A percentile compares a stretch with the other conserved stretches of the same genome.
phyloP scores from a whole-genome alignment of 1,140 invertebrate genomes.

The Elymnias hypermnestra region DNA sequence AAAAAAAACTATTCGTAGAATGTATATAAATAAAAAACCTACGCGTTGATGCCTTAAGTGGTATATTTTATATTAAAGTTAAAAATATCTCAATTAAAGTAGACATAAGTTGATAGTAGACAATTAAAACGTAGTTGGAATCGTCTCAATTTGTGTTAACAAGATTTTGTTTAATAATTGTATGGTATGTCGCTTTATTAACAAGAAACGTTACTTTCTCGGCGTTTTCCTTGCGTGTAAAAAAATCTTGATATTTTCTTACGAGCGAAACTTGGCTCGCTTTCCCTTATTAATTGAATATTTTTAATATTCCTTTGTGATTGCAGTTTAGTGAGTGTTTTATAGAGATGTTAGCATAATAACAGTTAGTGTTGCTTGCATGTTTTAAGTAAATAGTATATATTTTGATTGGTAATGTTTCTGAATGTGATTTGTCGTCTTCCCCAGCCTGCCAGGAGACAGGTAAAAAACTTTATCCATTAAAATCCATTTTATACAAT shows the following conservation, averaged over 20 bases:
- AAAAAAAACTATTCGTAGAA: too few species aligned
- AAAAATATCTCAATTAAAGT: too few species aligned
- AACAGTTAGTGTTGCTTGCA: constrained; percentile 34
- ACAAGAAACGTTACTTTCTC: constrained; percentile 37
- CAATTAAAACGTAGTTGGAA: constrained; percentile 1
- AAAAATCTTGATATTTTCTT: constrained; percentile 71
- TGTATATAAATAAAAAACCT: too few species aligned
- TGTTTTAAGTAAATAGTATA: constrained; percentile 48
- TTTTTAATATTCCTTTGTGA: constrained; percentile 47
- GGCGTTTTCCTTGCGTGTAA: constrained; percentile 64
- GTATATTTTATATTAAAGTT: too few species aligned
- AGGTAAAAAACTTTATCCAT: constrained; percentile 41
- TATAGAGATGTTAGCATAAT: constrained; percentile 30
- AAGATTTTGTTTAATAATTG: constrained; percentile 13
- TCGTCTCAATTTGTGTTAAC: constrained; percentile 5
- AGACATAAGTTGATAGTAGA: too few species aligned
- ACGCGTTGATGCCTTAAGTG: too few species aligned
- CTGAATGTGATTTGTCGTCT: constrained; percentile 73
- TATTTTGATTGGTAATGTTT: constrained; percentile 64
- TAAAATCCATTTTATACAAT: background rate
- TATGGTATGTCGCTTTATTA: constrained; percentile 19
- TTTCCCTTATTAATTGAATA: constrained; percentile 65
- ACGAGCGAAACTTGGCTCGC: constrained; percentile 53
- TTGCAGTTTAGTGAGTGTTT: constrained; percentile 38
- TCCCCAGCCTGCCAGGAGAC: constrained; percentile 71